Percentiles rank a stretch among this genome's conserved stretches.
These are phyloP conservation scores for Halocynthia aurantium DNA, from an alignment of 23 tunicate genomes.

Conservation along the genomic window DNA sequence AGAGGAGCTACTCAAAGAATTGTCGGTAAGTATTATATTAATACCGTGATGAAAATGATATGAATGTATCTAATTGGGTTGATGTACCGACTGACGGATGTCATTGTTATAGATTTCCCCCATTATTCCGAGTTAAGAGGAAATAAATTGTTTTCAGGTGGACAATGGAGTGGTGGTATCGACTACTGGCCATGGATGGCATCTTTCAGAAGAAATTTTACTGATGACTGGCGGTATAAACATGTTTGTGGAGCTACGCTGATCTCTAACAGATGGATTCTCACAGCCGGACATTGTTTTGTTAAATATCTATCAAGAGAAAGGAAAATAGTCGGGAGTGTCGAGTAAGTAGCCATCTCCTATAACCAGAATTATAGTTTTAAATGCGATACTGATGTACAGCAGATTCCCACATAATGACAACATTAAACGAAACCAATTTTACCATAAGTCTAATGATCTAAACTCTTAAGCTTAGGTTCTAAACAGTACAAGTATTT, in stretches of 20 bases:
- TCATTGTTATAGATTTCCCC: no score
- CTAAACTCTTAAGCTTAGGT: no score
- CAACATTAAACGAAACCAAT: no score
- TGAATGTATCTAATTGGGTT: no score
- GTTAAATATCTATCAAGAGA: slow-evolving; percentile 41
- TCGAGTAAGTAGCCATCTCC: slow-evolving; percentile 38
- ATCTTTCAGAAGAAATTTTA: slow-evolving; percentile 72
- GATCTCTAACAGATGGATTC: slow-evolving; percentile 60
- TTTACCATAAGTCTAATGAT: no score
- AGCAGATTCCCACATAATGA: no score
- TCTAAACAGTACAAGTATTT: no score
- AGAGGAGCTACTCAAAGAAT: slow-evolving; percentile 41
- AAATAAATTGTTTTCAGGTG: slow-evolving; percentile 18
- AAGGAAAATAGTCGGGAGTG: slow-evolving; percentile 45
- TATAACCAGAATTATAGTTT: no score
- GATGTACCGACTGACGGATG: no score
- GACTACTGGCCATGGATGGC: slow-evolving; percentile 97
- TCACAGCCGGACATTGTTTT: slow-evolving; percentile 94
- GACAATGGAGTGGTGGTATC: slow-evolving; percentile 67
- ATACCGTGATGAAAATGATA: background rate
- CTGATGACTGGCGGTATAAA: slow-evolving; percentile 60
- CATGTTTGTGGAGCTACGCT: slow-evolving; percentile 89
- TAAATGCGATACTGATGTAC: no score
- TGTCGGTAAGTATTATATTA: slow-evolving; percentile 29
- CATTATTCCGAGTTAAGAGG: background rate